Evolutionary conservation across 2,113 vertebrate genomes (phyloP).

Genomic region (Triplophysa rosa): DNA sequence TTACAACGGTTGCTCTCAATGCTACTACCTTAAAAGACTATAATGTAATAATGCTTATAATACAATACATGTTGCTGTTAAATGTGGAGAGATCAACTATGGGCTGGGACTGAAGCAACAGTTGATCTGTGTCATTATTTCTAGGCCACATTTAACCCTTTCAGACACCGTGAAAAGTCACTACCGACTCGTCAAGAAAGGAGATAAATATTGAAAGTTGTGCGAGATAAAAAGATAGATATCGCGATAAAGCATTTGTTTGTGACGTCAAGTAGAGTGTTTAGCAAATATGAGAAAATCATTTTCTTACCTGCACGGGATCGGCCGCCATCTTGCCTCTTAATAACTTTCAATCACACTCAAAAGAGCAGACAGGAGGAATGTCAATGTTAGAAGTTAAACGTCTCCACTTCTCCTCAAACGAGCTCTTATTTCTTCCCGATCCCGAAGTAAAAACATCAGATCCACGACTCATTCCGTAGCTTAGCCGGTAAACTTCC

Average conservation of each 20-base stretch:
- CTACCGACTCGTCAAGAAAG: background rate
- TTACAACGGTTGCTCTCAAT: background rate
- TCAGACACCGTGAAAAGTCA: slow-evolving; percentile 3
- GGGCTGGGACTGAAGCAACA: slow-evolving; percentile 52
- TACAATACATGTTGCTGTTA: background rate
- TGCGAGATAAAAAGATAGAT: background rate
- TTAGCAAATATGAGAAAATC: background rate
- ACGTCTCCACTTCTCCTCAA: slow-evolving; percentile 24
- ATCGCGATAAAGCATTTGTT: background rate
- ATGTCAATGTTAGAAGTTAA: slow-evolving; percentile 34
- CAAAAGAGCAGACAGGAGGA: slow-evolving; percentile 50
- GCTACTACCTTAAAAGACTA: background rate
- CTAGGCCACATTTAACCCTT: slow-evolving; percentile 50
- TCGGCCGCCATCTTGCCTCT: slow-evolving; percentile 65
- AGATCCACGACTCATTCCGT: slow-evolving; percentile 31
- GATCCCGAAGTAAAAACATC: slow-evolving; percentile 22
- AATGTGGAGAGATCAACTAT: background rate
- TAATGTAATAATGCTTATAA: background rate
- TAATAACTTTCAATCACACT: slow-evolving; percentile 64
- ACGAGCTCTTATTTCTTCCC: slow-evolving; percentile 22
- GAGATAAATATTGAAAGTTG: background rate
- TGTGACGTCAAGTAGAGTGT: background rate
- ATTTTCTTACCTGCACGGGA: slow-evolving; percentile 65
- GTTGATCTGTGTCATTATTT: slow-evolving; percentile 55
- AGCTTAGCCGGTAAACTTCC: slow-evolving; percentile 43